Evolutionary conservation across 2,797 vertebrate genomes (phyloP).

Genomic region (Pterois miles): DNA sequence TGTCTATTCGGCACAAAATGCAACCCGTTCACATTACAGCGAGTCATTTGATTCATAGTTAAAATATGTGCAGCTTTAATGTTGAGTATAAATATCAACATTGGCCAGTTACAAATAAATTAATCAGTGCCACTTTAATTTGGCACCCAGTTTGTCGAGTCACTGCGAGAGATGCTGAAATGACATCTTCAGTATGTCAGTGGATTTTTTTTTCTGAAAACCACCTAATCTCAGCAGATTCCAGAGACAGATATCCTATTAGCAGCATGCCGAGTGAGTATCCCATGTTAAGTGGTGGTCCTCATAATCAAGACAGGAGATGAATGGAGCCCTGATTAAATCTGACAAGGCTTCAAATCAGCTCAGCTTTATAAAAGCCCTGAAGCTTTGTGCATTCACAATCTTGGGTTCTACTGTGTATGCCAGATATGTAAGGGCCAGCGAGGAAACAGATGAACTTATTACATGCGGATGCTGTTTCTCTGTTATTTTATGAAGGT

Average conservation of each 20-base stretch:
- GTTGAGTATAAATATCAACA: background rate
- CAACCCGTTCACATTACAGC: background rate
- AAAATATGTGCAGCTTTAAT: background rate
- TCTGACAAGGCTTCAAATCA: constrained; percentile 81
- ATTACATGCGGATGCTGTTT: constrained; percentile 20
- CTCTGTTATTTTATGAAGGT: constrained; percentile 17
- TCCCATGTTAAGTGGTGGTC: constrained; percentile 65
- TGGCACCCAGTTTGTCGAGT: constrained; percentile 24
- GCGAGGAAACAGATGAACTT: constrained; percentile 53
- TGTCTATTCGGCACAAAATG: background rate
- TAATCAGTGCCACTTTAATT: background rate
- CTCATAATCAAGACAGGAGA: constrained; percentile 70
- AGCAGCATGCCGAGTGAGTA: constrained; percentile 44
- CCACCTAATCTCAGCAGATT: constrained; percentile 48
- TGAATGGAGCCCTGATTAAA: constrained; percentile 71
- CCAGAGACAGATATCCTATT: constrained; percentile 61
- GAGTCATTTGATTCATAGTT: background rate
- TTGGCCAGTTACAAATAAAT: background rate
- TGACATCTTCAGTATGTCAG: constrained; percentile 37
- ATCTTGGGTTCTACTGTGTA: constrained; percentile 37
- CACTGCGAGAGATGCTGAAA: constrained; percentile 19
- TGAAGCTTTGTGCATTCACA: constrained; percentile 51
- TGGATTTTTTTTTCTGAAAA: constrained; percentile 48
- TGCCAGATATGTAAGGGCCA: constrained; percentile 46
- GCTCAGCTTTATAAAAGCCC: constrained; percentile 68